Percentiles rank a stretch among this genome's conserved stretches.
phyloP scores from a whole-genome alignment of 37 sponge, comb jelly and placozoan species.

The Cladorhizidae sp. region DNA sequence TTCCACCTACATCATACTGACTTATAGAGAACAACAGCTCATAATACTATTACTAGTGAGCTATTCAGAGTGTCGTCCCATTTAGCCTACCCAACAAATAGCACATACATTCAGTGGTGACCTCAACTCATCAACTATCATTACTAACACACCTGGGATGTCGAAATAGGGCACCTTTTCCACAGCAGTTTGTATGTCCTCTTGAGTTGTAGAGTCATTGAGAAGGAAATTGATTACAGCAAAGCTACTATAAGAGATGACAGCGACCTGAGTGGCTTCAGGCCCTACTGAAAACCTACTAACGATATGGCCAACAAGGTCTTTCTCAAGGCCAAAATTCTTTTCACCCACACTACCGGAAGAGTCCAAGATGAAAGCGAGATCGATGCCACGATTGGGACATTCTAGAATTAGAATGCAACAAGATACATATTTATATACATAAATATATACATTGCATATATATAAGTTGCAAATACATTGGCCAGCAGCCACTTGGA shows the following conservation, averaged over 20 bases:
- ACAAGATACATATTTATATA: too few species aligned
- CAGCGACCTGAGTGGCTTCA: slow-evolving; percentile 34
- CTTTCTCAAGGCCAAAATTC: slow-evolving; percentile 28
- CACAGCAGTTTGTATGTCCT: slow-evolving; percentile 8
- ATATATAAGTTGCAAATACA: neutral
- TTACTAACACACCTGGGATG: neutral
- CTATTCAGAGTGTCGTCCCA: too few species aligned
- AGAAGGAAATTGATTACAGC: slow-evolving; percentile 15
- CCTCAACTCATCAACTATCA: too few species aligned
- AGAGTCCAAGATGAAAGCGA: slow-evolving; percentile 38
- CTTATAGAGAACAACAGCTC: too few species aligned
- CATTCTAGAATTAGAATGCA: slow-evolving; percentile 16
- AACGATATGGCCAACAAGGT: slow-evolving; percentile 31
- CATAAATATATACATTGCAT: too few species aligned
- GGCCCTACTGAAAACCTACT: slow-evolving; percentile 35
- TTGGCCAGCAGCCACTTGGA: slow-evolving; percentile 21
- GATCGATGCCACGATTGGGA: slow-evolving; percentile 33
- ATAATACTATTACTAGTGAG: too few species aligned
- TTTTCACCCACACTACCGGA: slow-evolving; percentile 45
- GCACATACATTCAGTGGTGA: too few species aligned
- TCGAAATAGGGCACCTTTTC: slow-evolving; percentile 12
- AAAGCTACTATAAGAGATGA: slow-evolving; percentile 29
- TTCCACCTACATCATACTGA: too few species aligned
- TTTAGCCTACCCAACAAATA: too few species aligned
- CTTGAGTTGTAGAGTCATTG: slow-evolving; percentile 8